Evolutionary conservation across 2,888 invertebrate genomes (phyloP).

Genomic region (Congeria kusceri): DNA sequence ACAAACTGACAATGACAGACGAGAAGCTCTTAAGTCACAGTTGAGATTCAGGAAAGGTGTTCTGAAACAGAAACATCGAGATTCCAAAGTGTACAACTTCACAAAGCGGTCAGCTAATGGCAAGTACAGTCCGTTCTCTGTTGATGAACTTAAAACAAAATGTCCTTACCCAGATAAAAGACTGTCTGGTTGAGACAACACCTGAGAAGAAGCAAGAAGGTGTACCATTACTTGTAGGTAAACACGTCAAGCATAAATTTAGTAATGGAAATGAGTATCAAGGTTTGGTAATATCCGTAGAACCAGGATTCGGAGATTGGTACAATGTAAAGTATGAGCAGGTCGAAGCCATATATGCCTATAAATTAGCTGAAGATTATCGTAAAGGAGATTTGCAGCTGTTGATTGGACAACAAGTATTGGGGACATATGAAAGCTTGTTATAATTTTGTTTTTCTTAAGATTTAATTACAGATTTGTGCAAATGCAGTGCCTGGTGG

Average conservation of each 20-base stretch:
- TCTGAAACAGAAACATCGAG: too few relatives aligned
- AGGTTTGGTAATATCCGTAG: neutral
- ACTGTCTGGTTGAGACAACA: too few relatives aligned
- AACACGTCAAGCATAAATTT: conserved; percentile 12
- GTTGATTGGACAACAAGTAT: too few relatives aligned
- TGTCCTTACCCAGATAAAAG: neutral
- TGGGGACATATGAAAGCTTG: too few relatives aligned
- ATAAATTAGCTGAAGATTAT: conserved; percentile 18
- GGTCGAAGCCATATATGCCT: conserved; percentile 31
- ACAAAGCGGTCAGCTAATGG: conserved; percentile 4
- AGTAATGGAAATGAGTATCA: neutral
- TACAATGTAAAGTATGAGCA: conserved; percentile 38
- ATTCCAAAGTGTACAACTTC: conserved; percentile 36
- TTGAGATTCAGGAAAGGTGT: too few relatives aligned
- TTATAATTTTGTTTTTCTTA: too few relatives aligned
- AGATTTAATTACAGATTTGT: neutral
- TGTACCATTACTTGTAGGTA: conserved; percentile 6
- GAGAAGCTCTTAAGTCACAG: too few relatives aligned
- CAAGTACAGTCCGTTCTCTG: neutral
- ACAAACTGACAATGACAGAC: too few relatives aligned
- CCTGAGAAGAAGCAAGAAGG: conserved; percentile 4
- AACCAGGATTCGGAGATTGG: conserved; percentile 26
- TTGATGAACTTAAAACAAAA: conserved; percentile 15
- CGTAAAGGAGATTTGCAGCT: conserved; percentile 16
- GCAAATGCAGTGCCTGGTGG: too few relatives aligned